phyloP scores from a whole-genome alignment of 2,888 invertebrate genomes.

The Philonicus albiceps region DNA sequence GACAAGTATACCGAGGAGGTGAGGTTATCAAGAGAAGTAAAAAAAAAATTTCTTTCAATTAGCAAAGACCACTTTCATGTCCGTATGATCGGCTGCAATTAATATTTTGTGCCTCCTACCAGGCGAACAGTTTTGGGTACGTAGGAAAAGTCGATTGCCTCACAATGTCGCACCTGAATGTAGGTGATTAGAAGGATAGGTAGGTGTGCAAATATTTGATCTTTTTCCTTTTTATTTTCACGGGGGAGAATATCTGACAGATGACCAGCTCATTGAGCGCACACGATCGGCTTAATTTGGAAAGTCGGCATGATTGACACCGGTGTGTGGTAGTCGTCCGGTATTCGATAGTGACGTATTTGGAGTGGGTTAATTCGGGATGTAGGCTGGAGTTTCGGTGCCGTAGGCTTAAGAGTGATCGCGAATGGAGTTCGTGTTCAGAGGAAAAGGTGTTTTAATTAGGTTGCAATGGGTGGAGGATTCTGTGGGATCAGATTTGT shows the following conservation, averaged over 20 bases:
- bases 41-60: slow-evolving; percentile 10
- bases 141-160: slow-evolving; percentile 18
- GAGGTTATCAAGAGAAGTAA: neutral
- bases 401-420: neutral
- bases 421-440: neutral
- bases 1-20: neutral
- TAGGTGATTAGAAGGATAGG: slow-evolving; percentile 28
- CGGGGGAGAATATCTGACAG: slow-evolving; percentile 5
- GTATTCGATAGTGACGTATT: neutral
- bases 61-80: slow-evolving; percentile 20
- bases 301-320: slow-evolving; percentile 23
- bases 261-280: slow-evolving; percentile 3
- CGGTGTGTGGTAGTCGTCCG: neutral
- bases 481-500: neutral
- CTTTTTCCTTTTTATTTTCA: neutral
- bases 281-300: slow-evolving; percentile 21
- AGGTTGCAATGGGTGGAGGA: neutral
- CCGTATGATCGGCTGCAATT: slow-evolving; percentile 23
- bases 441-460: neutral
- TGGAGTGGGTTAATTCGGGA: neutral
- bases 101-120: slow-evolving; percentile 12
- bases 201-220: slow-evolving; percentile 39
- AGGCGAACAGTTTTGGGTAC: neutral
- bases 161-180: slow-evolving; percentile 9
- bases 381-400: neutral